phyloP scores from a whole-genome alignment of 2,888 invertebrate species.

The Lymantria monacha region DNA sequence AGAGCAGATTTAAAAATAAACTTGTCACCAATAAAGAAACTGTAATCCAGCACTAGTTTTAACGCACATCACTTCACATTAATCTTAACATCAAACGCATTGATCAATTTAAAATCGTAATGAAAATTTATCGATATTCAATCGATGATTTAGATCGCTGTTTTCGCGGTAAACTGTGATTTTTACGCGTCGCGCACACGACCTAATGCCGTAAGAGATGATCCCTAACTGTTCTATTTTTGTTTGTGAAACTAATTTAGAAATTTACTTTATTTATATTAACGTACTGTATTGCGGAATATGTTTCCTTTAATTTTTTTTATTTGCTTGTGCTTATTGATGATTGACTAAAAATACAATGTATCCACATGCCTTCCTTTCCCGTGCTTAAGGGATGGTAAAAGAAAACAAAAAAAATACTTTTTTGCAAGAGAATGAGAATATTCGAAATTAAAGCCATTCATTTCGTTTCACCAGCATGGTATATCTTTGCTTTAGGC shows the following conservation, averaged over 20 bases:
- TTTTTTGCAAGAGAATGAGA: too few species aligned
- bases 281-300: not conserved
- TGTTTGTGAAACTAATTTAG: constrained; percentile 52
- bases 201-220: constrained; percentile 58
- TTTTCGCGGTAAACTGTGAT: constrained; percentile 47
- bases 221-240: constrained; percentile 73
- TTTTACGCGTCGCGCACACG: constrained; percentile 48
- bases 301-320: too few species aligned
- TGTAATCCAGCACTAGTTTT: constrained; percentile 37
- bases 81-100: constrained; percentile 13
- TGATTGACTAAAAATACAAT: too few species aligned
- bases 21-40: constrained; percentile 37
- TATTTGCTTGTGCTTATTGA: too few species aligned
- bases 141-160: not conserved
- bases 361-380: too few species aligned
- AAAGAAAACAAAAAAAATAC: too few species aligned
- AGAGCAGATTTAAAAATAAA: constrained; percentile 27
- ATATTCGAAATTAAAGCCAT: too few species aligned
- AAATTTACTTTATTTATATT: constrained; percentile 24
- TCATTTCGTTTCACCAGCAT: too few species aligned
- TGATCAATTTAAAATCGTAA: constrained; percentile 13
- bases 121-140: constrained; percentile 7
- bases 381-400: too few species aligned
- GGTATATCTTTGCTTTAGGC: too few species aligned
- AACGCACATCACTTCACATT: constrained; percentile 41